A percentile compares a stretch with the other conserved stretches of the same genome.
These are phyloP conservation scores for Diaperis boleti DNA, from an alignment of 2,888 invertebrate genomes.

Conservation along the genomic window DNA sequence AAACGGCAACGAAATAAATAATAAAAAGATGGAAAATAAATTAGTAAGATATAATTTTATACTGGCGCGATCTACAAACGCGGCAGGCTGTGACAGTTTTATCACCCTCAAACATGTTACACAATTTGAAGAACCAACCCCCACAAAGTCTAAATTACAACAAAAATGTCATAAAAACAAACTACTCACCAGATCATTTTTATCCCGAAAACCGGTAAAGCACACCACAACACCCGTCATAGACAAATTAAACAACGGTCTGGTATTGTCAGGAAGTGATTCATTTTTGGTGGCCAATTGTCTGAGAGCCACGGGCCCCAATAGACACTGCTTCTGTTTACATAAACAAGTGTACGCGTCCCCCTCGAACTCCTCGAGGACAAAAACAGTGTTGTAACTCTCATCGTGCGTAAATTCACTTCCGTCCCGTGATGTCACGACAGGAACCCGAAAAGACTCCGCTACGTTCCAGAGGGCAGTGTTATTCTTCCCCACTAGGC, in stretches of 20 bases:
- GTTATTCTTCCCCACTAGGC: slow-evolving; percentile 74
- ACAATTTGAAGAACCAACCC: too few species aligned
- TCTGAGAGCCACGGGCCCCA: slow-evolving; percentile 84
- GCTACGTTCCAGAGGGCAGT: slow-evolving; percentile 70
- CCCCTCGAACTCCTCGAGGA: slow-evolving; percentile 81
- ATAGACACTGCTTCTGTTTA: slow-evolving; percentile 76
- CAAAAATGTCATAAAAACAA: not conserved
- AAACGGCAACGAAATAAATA: too few species aligned
- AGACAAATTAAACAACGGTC: slow-evolving; percentile 88
- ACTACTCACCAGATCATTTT: slow-evolving; percentile 85
- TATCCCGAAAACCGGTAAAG: slow-evolving; percentile 92
- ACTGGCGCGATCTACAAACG: too few species aligned
- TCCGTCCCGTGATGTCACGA: slow-evolving; percentile 74
- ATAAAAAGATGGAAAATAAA: too few species aligned
- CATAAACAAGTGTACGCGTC: slow-evolving; percentile 77
- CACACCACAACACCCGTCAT: slow-evolving; percentile 92
- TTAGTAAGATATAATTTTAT: too few species aligned
- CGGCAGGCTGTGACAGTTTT: too few species aligned
- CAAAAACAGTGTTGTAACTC: slow-evolving; percentile 76
- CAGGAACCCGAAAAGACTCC: slow-evolving; percentile 73
- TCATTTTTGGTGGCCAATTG: slow-evolving; percentile 79
- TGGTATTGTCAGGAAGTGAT: slow-evolving; percentile 78
- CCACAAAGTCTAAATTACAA: slow-evolving; percentile 2
- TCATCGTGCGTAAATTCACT: slow-evolving; percentile 72
- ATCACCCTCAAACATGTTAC: too few species aligned